Conservation (phyloP, 2,888 invertebrate genomes). For the Rhaphigaster nebulosa region DNA sequence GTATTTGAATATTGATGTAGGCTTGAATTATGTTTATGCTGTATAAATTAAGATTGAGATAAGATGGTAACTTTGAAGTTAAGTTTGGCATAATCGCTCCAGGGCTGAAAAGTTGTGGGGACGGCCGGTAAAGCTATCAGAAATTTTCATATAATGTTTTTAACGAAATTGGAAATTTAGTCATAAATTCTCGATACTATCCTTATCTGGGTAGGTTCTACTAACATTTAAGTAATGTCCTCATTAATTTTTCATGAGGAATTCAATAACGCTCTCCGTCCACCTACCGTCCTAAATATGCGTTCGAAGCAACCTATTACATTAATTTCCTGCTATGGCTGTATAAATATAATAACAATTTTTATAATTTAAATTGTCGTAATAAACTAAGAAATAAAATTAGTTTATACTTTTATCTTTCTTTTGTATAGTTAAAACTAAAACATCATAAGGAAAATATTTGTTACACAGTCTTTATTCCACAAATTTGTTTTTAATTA, state of each 20-base stretch:
- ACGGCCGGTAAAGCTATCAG: neutral
- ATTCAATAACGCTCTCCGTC: neutral
- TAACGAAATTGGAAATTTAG: neutral
- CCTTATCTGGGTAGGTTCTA: neutral
- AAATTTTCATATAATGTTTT: neutral
- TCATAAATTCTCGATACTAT: neutral
- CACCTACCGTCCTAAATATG: neutral
- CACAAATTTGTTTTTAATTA: too few species aligned
- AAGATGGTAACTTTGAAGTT: neutral
- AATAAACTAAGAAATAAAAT: too few species aligned
- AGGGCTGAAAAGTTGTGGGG: neutral
- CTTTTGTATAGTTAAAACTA: too few species aligned
- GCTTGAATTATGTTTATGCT: neutral
- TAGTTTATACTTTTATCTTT: too few species aligned
- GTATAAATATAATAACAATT: neutral
- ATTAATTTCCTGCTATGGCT: neutral
- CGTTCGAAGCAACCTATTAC: neutral
- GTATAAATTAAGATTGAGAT: neutral
- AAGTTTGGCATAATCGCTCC: neutral
- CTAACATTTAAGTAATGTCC: neutral
- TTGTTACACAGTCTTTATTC: too few species aligned
- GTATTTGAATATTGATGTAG: neutral
- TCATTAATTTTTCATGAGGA: conserved; percentile 20
- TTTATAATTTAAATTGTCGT: neutral
- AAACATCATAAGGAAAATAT: too few species aligned